Conservation (phyloP, 1,140 invertebrate genomes). For the Tetramorium parvispinum region DNA sequence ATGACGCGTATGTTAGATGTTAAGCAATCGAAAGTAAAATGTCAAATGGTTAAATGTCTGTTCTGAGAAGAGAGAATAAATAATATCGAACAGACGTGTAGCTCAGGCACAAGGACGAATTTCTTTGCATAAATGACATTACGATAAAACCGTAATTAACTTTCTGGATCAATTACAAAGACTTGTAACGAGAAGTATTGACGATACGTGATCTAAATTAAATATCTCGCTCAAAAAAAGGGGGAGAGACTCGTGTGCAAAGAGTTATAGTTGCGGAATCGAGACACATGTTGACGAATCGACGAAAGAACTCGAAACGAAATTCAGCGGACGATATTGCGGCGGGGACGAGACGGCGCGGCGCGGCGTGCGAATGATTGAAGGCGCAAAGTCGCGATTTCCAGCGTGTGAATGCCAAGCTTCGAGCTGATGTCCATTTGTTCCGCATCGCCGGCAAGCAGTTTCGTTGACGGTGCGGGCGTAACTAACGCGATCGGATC, state of each 20-base stretch:
- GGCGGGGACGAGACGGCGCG: slow-evolving; percentile 57
- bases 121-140: neutral
- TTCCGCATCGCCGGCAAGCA: slow-evolving; percentile 24
- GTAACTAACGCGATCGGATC: slow-evolving; percentile 32
- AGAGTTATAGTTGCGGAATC: neutral
- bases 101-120: neutral
- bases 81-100: neutral
- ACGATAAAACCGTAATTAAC: neutral
- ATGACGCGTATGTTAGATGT: neutral
- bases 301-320: neutral
- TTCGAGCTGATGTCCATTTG: slow-evolving; percentile 37
- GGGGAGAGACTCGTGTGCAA: neutral
- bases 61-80: neutral
- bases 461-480: neutral
- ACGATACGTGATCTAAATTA: neutral
- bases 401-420: slow-evolving; percentile 50
- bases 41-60: slow-evolving; percentile 36
- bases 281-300: neutral
- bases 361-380: slow-evolving; percentile 50
- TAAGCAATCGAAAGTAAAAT: slow-evolving; percentile 40
- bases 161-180: neutral
- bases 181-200: neutral
- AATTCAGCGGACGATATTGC: slow-evolving; percentile 15
- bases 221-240: neutral
- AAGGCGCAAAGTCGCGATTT: slow-evolving; percentile 21